These are phyloP conservation scores for Epinephelus coioides DNA, from an alignment of 2,797 vertebrate genomes.

Conservation along the genomic window DNA sequence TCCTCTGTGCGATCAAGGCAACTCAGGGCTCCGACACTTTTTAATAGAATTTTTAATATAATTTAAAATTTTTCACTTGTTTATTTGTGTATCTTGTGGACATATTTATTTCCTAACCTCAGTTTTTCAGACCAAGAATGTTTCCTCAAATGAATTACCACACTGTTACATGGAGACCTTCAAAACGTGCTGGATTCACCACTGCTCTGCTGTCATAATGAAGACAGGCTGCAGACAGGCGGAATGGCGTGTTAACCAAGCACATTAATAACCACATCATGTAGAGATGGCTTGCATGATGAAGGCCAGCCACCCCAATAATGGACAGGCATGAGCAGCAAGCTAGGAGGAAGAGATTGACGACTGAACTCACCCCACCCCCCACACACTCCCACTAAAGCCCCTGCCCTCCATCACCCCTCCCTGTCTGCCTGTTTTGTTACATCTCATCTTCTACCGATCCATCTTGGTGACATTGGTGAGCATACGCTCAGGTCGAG, in stretches of 20 bases:
- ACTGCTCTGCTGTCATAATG: conserved; percentile 13
- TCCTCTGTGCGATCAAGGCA: neutral
- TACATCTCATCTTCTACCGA: conserved; percentile 73
- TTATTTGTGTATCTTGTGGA: neutral
- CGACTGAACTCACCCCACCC: conserved; percentile 25
- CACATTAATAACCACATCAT: conserved; percentile 67
- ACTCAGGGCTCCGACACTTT: neutral
- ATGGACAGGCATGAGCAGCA: conserved; percentile 53
- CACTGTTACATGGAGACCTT: neutral
- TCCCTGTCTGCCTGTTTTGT: conserved; percentile 31
- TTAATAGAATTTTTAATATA: neutral
- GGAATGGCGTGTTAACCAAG: conserved; percentile 15
- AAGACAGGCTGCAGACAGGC: conserved; percentile 29
- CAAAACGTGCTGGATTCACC: neutral
- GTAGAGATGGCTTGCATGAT: conserved; percentile 49
- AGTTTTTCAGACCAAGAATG: neutral
- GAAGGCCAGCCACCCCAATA: conserved; percentile 61
- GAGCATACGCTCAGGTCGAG: conserved; percentile 59
- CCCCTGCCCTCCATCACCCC: conserved; percentile 10
- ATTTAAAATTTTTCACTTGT: neutral
- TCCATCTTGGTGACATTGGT: conserved; percentile 71
- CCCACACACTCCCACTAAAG: neutral
- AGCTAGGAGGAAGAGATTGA: conserved; percentile 50
- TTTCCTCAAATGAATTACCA: neutral
- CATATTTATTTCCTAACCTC: neutral